Evolutionary conservation across 2,888 invertebrate species (phyloP), one percentile per base, ranked within the genome.

Genomic region (Ametastegia equiseti): DNA sequence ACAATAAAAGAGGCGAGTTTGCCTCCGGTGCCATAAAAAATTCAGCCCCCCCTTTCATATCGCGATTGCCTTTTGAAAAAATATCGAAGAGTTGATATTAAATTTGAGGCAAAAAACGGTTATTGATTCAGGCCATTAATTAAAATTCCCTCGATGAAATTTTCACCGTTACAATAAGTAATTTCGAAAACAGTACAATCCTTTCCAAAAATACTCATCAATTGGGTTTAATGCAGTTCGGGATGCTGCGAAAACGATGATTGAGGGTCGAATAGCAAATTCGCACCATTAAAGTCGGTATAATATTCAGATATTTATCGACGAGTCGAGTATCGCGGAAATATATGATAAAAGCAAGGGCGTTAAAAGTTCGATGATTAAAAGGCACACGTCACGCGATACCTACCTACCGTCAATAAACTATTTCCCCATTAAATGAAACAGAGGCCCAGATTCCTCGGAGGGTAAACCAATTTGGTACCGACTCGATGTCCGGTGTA

Each of bases 371-470:
- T 36, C 7, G 6, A 19, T 47, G 30, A 71, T 71, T 30, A 71
- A n/a, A 47, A 47, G n/a, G 71, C 27, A 71, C 47, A 4, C 13
- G n/a, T 71, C 30, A 47, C 15, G 39, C 30, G 33, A 19, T 54
- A n/a, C n/a, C 15, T 30, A 9, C 3, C 7, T 11, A 71, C 42
- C 47, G 71, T 71, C 47, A 19, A 71, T 47, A 42, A 71, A 71
- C 71, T 71, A 71, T 71, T 45, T 71, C 30, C n/a, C 47, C 45
- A 71, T 47, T 71, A 71, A 71, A 71, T 47, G 15, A 71, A 42
- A 71, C 45, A 71, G 30, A 71, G 45, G 5, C 42, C 27, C 23
- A 23, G 45, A 71, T 71, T 71, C 30, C 47, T 71, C 30, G 47
- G 4, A 27, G 30, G 71, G 47, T 47, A 47, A 67, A 67, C 65